Percentiles rank a stretch among this genome's conserved stretches.
These are phyloP conservation scores for Myotis myotis DNA, from an alignment of 2,797 vertebrate genomes.

Conservation along the genomic window DNA sequence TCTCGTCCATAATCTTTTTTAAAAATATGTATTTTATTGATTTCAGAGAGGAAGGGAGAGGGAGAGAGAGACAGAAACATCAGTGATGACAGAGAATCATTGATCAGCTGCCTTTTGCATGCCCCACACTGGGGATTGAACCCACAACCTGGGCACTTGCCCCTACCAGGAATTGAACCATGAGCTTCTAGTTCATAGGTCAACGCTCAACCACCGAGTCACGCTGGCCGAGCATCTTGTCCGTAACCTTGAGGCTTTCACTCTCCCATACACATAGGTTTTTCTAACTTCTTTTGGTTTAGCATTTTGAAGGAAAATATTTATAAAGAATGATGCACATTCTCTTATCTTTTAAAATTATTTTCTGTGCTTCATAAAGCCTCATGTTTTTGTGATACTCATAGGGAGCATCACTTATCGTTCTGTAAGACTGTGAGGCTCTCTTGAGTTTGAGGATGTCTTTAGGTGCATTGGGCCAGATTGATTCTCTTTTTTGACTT, in stretches of 20 bases:
- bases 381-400: neutral
- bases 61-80: no score
- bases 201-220: no score
- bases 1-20: neutral
- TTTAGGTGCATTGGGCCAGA: neutral
- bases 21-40: no score
- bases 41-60: no score
- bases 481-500: neutral
- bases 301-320: constrained; percentile 36
- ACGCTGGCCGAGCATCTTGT: neutral
- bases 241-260: neutral
- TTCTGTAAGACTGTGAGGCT: neutral
- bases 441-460: constrained; percentile 14
- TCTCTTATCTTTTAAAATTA: constrained; percentile 5
- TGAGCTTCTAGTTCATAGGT: no score
- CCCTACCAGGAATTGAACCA: no score
- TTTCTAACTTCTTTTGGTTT: neutral
- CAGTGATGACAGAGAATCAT: no score
- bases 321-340: neutral
- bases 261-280: neutral
- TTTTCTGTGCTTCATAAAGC: neutral
- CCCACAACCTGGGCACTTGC: no score
- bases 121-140: no score
- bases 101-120: no score
- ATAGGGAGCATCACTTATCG: neutral